Conservation (phyloP, 2,888 invertebrate genomes). For the Polydrusus pterygomalis region DNA sequence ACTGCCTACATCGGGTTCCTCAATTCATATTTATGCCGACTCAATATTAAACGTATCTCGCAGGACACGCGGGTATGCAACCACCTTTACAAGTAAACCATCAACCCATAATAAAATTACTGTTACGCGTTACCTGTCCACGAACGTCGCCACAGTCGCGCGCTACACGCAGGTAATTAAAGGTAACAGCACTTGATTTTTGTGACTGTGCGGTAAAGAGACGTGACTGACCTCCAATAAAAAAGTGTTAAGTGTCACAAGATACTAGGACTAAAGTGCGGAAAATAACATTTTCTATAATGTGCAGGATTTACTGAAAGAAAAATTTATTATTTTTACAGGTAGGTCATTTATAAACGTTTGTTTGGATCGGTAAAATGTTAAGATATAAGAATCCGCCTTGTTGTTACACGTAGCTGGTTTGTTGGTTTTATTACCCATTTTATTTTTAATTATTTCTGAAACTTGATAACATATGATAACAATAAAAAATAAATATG, state of each 20-base stretch:
- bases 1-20: too few species aligned
- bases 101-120: background rate
- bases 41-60: too few species aligned
- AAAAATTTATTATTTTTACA: constrained; percentile 51
- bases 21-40: too few species aligned
- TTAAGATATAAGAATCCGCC: constrained; percentile 6
- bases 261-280: constrained; percentile 41
- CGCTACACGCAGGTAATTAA: constrained; percentile 62
- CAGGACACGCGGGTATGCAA: background rate
- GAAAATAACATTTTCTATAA: constrained; percentile 32
- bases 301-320: constrained; percentile 46
- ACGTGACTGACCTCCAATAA: constrained; percentile 59
- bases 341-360: constrained; percentile 32
- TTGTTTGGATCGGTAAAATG: constrained; percentile 2
- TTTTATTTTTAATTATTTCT: constrained; percentile 13
- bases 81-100: constrained; percentile 10
- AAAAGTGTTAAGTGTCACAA: constrained; percentile 57
- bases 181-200: constrained; percentile 64
- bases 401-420: constrained; percentile 30
- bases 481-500: background rate
- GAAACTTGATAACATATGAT: constrained; percentile 3
- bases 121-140: constrained; percentile 57
- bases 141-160: constrained; percentile 57
- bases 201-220: constrained; percentile 51
- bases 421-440: constrained; percentile 12